Evolutionary conservation across 2,797 vertebrate species (phyloP).

Genomic region (Periparus ater): DNA sequence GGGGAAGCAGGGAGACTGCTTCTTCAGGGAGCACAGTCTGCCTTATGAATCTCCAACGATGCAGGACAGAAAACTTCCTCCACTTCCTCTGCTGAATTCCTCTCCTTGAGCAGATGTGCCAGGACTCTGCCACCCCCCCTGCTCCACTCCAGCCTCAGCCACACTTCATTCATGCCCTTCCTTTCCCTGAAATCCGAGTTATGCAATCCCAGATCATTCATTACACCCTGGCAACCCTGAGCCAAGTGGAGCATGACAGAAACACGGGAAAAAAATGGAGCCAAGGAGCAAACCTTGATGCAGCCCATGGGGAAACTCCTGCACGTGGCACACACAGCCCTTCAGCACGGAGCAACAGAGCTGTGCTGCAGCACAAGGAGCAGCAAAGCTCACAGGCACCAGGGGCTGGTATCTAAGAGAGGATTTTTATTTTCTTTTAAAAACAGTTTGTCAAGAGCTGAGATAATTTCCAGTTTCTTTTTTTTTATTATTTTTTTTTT

Average conservation of each 20-base stretch:
- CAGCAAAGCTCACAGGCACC: background rate
- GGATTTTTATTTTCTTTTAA: background rate
- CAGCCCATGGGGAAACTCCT: background rate
- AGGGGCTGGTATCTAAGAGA: background rate
- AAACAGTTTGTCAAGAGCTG: background rate
- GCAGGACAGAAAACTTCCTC: background rate
- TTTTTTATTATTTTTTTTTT: background rate
- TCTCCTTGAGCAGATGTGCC: background rate
- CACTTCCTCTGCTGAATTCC: background rate
- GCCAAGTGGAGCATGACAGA: background rate
- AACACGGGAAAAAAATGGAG: background rate
- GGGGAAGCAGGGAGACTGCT: background rate
- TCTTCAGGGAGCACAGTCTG: background rate
- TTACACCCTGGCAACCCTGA: background rate
- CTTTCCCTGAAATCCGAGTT: background rate
- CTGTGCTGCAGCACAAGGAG: background rate
- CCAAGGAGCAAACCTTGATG: background rate
- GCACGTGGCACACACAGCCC: background rate
- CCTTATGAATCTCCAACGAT: background rate
- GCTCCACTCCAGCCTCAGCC: background rate
- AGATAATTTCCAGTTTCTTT: background rate
- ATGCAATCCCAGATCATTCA: background rate
- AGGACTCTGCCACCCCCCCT: background rate
- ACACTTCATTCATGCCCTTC: background rate
- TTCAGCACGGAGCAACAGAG: background rate